Evolutionary conservation across 2,797 vertebrate genomes (phyloP), one percentile per base, ranked within the genome.

Genomic region (Gallinago stenura): DNA sequence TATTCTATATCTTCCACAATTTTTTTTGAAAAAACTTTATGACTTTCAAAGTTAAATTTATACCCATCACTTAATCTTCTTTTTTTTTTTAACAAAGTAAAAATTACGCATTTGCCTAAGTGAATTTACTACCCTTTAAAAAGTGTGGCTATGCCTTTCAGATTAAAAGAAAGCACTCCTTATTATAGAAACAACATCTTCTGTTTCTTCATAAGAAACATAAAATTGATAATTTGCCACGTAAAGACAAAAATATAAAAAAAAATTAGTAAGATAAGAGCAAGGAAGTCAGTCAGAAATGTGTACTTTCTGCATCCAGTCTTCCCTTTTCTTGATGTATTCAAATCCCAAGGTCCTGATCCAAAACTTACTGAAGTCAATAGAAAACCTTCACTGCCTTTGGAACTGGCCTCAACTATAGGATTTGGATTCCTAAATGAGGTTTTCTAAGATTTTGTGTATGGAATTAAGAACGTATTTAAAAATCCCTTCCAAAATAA

Each of bases 401-500:
- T 89, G 43, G 18, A 83, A 54, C 10, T 46, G 26, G 46, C 17
- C 28, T 72, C 25, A 71, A 43, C 65, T 25, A 10, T 25, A 58
- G 51, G 62, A 62, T 79, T 18, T 79, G 26, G 54, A 56, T 76
- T 66, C 26, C 35, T 62, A 65, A 65, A 51, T 10, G 58, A 56
- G n/a, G 4, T 65, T 73, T 80, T 64, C 46, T 33, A 48, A 81
- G 58, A 37, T 84, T 72, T 46, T 57, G 30, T 25, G 25, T 54
- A 53, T 37, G 46, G 43, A 71, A 75, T 80, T 86, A 83, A 58
- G 31, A 79, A 61, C 8, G 13, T n/a, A 37, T 45, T 60, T 10
- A 65, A 65, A 84, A 92, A 78, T 79, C 6, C 14, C 85, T 46
- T 77, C 21, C 11, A 64, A 86, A 78, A 15, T 72, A 86, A 93